Percentiles rank a stretch among this genome's conserved stretches.
Conservation (phyloP, 2,797 vertebrate species). For the Lacerta bilineata region DNA sequence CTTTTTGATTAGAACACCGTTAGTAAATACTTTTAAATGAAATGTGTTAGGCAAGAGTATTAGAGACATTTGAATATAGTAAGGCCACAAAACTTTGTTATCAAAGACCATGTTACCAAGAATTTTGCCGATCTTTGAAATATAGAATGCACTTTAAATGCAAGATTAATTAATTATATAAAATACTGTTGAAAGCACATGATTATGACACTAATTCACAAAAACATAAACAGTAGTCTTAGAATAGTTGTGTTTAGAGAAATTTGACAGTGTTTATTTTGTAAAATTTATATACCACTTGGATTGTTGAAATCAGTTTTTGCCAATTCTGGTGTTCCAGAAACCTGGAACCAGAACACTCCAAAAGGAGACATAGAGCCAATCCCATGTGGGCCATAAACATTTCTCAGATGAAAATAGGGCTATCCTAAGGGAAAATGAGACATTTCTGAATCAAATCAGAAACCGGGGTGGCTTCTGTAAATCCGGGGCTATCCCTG, state of each 20-base stretch:
- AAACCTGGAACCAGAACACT: background rate
- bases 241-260: constrained; percentile 17
- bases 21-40: background rate
- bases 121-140: background rate
- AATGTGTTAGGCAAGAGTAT: background rate
- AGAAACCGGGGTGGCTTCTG: too few species aligned
- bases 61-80: background rate
- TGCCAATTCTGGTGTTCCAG: background rate
- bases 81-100: background rate
- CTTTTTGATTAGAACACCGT: background rate
- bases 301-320: constrained; percentile 19
- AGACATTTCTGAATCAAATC: too few species aligned
- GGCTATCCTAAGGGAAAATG: too few species aligned
- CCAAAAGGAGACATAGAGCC: background rate
- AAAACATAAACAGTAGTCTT: constrained; percentile 11
- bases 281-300: too few species aligned
- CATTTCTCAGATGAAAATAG: too few species aligned
- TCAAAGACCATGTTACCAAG: background rate
- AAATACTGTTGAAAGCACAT: background rate
- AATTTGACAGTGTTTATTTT: background rate
- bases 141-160: background rate
- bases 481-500: too few species aligned
- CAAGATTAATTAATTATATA: too few species aligned
- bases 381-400: background rate
- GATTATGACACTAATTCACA: background rate